Evolutionary conservation across 30 jellyfish, hydroid and myxozoan species (phyloP), one percentile per base, ranked within the genome.

Genomic region (Rhopilema esculentum): DNA sequence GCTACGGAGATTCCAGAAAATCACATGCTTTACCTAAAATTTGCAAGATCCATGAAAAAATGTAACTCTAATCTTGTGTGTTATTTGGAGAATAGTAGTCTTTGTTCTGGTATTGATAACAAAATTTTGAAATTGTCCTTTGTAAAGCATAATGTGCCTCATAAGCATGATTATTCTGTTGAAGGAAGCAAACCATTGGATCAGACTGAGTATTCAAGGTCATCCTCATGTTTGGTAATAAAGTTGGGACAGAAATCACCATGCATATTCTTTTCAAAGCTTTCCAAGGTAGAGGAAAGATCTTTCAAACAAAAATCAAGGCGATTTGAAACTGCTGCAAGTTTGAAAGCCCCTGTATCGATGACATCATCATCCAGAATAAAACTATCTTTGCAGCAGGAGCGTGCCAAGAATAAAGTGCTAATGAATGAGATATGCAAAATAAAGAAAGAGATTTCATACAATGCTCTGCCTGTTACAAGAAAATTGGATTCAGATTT

Each of bases 341-440:
- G 73, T 26, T 73, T 88, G 25, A 88, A 78, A 30, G 97, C 92
- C 29, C 94, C 85, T 27, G 62, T 89, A 24, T 32, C 90, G 8
- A 27, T 33, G 21, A 89, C 97, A 72, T 32, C 94, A 1, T 49
- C 97, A 72, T n/a, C 33, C 24, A 69, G 91, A 49, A 30, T 89
- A 33, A 82, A 66, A 64, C 83, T 79, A 17, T 84, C 97, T 8
- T 15, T 91, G 57, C 97, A 86, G 63, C 77, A 73, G 27, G 49
- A 66, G 28, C 90, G 96, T 15, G 51, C 80, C 23, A 92, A 91
- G 52, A 84, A 86, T 33, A 79, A 78, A 51, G 77, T 49, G 52
- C 84, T 91, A 27, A 78, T 85, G 68, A 51, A 30, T 17, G 87
- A 86, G 72, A 49, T 91, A 1, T 87, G 9, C 30, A 50, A 24